These are phyloP conservation scores for Neelides sp. DNA, from an alignment of 1,140 invertebrate species.

Conservation along the genomic window DNA sequence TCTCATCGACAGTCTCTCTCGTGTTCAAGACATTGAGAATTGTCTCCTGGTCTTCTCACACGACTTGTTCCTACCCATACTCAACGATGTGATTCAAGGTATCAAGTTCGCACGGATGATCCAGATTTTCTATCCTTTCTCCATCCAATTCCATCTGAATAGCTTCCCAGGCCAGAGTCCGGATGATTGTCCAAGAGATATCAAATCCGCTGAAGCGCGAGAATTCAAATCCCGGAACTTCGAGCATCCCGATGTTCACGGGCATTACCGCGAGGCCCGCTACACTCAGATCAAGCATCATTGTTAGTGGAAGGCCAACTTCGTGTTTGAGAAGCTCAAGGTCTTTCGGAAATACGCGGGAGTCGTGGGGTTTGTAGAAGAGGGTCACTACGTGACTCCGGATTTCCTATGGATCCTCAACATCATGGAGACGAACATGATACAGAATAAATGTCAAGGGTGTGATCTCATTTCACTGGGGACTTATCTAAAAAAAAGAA, in stretches of 20 bases:
- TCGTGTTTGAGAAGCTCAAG: constrained; percentile 65
- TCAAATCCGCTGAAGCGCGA: constrained; percentile 70
- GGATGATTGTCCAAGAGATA: constrained; percentile 83
- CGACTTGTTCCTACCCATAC: constrained; percentile 80
- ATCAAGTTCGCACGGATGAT: constrained; percentile 48
- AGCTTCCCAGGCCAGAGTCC: constrained; percentile 86
- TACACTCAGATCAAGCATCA: constrained; percentile 98
- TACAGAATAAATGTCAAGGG: constrained; percentile 59
- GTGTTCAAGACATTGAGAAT: constrained; percentile 75
- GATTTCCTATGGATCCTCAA: constrained; percentile 82
- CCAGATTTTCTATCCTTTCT: constrained; percentile 94
- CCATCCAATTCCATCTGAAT: constrained; percentile 82
- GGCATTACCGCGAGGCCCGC: constrained; percentile 90
- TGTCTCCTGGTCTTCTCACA: constrained; percentile 87
- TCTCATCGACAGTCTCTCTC: constrained; percentile 77
- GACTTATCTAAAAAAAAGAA: constrained; percentile 84
- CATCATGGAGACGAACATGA: constrained; percentile 56
- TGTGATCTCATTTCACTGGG: constrained; percentile 88
- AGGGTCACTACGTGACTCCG: constrained; percentile 93
- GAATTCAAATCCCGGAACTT: constrained; percentile 77
- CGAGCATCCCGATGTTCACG: constrained; percentile 82
- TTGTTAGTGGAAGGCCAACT: constrained; percentile 97
- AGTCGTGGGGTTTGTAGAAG: constrained; percentile 84
- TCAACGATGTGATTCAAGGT: constrained; percentile 75
- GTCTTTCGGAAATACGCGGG: constrained; percentile 59